Evolutionary conservation across 2,113 vertebrate species (phyloP), one percentile per base, ranked within the genome.

Genomic region (Recurvirostra avosetta): DNA sequence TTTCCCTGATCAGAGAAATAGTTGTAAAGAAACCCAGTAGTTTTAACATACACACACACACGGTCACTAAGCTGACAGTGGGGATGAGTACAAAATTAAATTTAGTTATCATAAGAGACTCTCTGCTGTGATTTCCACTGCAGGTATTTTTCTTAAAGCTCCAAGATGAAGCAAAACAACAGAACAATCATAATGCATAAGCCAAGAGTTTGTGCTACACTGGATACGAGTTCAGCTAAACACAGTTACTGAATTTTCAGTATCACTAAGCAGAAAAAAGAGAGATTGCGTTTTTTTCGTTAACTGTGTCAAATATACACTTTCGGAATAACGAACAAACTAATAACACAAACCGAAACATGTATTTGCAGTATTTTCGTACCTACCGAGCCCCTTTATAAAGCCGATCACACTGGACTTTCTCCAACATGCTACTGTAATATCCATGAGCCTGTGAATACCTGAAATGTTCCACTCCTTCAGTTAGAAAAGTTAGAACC

Each of bases 381-480:
- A 99, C 99, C 98, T 99, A 99, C 99, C 99, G 47, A 99, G 98
- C 45, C 99, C 99, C 97, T 99, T 99, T 97, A 99, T 99, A 97
- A 99, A 99, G 98, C 98, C 97, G 98, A 99, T 98, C 98, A 99
- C 98, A 61, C 98, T 99, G 98, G 99, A 98, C 96, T 98, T 99
- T 96, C 98, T 99, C 99, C 99, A 99, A 97, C 99, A 99, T 88
- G 99, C 98, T 81, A 98, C 98, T 90, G 98, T 98, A 94, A 99
- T 97, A 97, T 99, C 99, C 99, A 99, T 99, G 97, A 96, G 98
- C 91, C 49, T 96, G 80, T 91, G 90, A 94, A 95, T 95, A 92
- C 88, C 96, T 93, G 76, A 94, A 92, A 88, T 40, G 62, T 76
- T 96, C 90, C 77, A 85, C 95, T 86, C 55, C 53, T 96, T 86